Evolutionary conservation across 2,888 invertebrate species (phyloP).

Genomic region (Lithophane ornitopus): DNA sequence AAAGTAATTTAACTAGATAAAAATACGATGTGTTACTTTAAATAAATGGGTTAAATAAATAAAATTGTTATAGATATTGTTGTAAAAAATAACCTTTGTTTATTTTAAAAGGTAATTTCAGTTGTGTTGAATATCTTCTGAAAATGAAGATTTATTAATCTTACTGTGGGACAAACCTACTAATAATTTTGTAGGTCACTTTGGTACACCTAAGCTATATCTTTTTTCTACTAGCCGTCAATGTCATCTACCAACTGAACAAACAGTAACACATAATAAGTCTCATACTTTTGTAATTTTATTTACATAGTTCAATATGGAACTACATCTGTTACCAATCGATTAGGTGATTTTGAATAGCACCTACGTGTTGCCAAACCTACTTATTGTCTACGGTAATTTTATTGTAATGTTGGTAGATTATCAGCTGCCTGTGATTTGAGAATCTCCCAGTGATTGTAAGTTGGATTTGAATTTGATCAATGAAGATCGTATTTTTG

Average conservation of each 20-base stretch:
- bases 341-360: constrained; percentile 62
- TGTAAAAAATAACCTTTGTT: neutral
- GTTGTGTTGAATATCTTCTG: neutral
- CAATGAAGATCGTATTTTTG: constrained; percentile 24
- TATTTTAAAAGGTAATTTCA: neutral
- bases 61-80: neutral
- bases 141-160: neutral
- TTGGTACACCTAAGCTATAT: constrained; percentile 8
- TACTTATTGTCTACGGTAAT: constrained; percentile 45
- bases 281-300: constrained; percentile 61
- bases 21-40: constrained; percentile 23
- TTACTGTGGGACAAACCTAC: neutral
- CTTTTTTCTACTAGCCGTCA: constrained; percentile 45
- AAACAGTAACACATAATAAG: constrained; percentile 63
- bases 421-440: constrained; percentile 18
- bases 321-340: constrained; percentile 66
- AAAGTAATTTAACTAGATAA: constrained; percentile 37
- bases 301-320: constrained; percentile 62
- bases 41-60: constrained; percentile 25
- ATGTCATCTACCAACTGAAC: constrained; percentile 62
- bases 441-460: constrained; percentile 4
- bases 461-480: constrained; percentile 17
- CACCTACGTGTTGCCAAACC: constrained; percentile 34
- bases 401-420: constrained; percentile 20
- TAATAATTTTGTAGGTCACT: neutral